Percentiles rank a stretch among this genome's conserved stretches.
Evolutionary conservation across 2,888 invertebrate species (phyloP).

Genomic region (Hylaea fasciaria): DNA sequence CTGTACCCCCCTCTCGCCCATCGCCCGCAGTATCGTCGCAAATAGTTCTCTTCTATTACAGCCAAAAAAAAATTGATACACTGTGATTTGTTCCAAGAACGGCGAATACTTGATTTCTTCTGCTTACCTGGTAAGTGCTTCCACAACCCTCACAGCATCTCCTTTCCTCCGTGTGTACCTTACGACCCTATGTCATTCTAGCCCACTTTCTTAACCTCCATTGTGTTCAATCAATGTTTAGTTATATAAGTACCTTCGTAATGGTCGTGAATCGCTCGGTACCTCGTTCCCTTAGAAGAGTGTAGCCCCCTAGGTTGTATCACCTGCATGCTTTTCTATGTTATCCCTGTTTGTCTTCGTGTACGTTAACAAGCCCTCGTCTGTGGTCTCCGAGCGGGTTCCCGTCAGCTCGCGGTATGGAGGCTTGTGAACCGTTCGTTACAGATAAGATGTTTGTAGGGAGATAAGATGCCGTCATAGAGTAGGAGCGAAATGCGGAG

Average conservation of each 20-base stretch:
- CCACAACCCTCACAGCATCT: conserved; percentile 29
- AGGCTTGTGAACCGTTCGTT: conserved; percentile 71
- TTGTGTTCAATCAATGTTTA: conserved; percentile 53
- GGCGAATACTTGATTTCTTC: conserved; percentile 60
- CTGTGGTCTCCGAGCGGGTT: conserved; percentile 60
- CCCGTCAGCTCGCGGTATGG: conserved; percentile 58
- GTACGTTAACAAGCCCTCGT: conserved; percentile 61
- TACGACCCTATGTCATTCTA: conserved; percentile 37
- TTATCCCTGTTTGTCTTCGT: conserved; percentile 67
- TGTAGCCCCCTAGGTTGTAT: conserved; percentile 64
- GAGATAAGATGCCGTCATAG: conserved; percentile 77
- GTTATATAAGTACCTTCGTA: conserved; percentile 51
- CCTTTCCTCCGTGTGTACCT: conserved; percentile 23
- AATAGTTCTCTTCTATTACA: conserved; percentile 8
- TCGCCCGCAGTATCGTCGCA: conserved; percentile 11
- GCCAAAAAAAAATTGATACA: conserved; percentile 2
- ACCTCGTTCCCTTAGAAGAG: conserved; percentile 61
- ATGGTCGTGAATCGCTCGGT: conserved; percentile 58
- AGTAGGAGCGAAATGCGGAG: conserved; percentile 79
- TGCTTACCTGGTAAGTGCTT: conserved; percentile 68
- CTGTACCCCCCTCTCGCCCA: conserved; percentile 4
- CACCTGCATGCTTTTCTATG: conserved; percentile 80
- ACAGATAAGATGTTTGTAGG: conserved; percentile 77
- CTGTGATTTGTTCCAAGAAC: conserved; percentile 34
- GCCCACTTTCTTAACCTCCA: conserved; percentile 54